Evolutionary conservation across 1,140 invertebrate species (phyloP), one percentile per base, ranked within the genome.

Genomic region (Drosophila lacertosa): DNA sequence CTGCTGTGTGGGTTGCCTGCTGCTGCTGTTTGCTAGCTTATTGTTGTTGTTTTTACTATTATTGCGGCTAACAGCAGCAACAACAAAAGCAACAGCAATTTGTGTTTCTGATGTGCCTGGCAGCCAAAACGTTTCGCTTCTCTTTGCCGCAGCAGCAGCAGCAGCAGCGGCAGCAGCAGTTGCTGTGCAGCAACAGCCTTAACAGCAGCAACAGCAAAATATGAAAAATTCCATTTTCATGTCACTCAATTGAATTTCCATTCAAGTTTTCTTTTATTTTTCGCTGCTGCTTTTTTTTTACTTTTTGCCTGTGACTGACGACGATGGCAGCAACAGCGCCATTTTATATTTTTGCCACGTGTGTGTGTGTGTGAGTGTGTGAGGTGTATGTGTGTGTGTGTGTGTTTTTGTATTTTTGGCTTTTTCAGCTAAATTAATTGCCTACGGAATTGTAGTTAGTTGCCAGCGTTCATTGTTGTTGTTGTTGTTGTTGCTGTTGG

Each of bases 241-340:
- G 82, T 86, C 82, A 86, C 82, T 86, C 82, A 86, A 86, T 86
- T 86, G 82, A 86, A 86, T 86, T 86, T 88, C 82, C 82, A 86
- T 86, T 86, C 82, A 86, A 86, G 63, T 88, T 88, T 57, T 40
- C 59, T 59, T 60, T 54, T 59, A 75, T 67, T 66, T 74, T 66
- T 51, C 63, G 48, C 59, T 60, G 37, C 33, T 67, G 44, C 55
- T 13, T 42, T 64, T 40, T 51, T 66, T 50, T 55, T 60, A 39
- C 18, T 58, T 54, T 76, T 40, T 74, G 69, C 69, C 44, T 57
- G 64, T 66, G 79, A 82, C 78, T 74, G 79, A 83, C 79, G 79
- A 50, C 66, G 58, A 71, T 55, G 66, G 24, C 64, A 45, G 50
- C 54, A 58, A 45, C 58, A 40, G 40, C 45, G 60, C 64, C 66